A percentile compares a stretch with the other conserved stretches of the same genome.
These are phyloP conservation scores for Aspidapion aeneum DNA, from an alignment of 2,888 invertebrate genomes.

Conservation along the genomic window DNA sequence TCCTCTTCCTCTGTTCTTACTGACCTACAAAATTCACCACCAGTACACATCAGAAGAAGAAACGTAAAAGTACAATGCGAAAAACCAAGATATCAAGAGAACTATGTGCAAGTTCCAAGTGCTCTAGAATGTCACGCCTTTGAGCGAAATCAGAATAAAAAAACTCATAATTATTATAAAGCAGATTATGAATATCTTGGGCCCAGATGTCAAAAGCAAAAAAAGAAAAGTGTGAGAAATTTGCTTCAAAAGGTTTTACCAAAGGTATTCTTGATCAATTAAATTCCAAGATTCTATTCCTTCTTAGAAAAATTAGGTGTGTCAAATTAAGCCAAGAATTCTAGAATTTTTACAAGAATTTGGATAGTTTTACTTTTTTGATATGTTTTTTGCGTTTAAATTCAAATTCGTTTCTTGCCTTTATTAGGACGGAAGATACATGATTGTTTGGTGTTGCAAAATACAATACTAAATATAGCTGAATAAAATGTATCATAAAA, in stretches of 20 bases:
- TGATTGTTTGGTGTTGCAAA: too few relatives aligned
- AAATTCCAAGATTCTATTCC: background rate
- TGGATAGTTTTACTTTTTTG: too few relatives aligned
- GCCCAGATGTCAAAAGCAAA: constrained; percentile 11
- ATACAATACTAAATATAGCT: too few relatives aligned
- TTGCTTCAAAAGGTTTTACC: constrained; percentile 18
- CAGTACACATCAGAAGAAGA: constrained; percentile 8
- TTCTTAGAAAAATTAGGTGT: too few relatives aligned
- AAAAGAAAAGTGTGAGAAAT: constrained; percentile 14
- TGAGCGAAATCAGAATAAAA: constrained; percentile 17
- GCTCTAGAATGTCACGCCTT: constrained; percentile 21
- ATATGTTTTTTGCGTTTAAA: too few relatives aligned
- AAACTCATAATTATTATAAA: constrained; percentile 18
- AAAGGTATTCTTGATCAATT: too few relatives aligned
- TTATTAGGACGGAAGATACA: too few relatives aligned
- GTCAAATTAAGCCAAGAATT: too few relatives aligned
- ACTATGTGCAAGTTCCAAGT: constrained; percentile 12
- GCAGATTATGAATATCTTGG: constrained; percentile 5
- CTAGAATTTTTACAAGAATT: too few relatives aligned
- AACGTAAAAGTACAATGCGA: background rate
- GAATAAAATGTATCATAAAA: too few relatives aligned
- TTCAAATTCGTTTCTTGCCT: too few relatives aligned
- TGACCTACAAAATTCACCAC: constrained; percentile 11
- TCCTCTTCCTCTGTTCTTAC: constrained; percentile 22
- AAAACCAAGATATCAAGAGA: background rate